These are phyloP conservation scores for Erythrocebus patas DNA, from an alignment of 2,113 vertebrate genomes.

Conservation along the genomic window DNA sequence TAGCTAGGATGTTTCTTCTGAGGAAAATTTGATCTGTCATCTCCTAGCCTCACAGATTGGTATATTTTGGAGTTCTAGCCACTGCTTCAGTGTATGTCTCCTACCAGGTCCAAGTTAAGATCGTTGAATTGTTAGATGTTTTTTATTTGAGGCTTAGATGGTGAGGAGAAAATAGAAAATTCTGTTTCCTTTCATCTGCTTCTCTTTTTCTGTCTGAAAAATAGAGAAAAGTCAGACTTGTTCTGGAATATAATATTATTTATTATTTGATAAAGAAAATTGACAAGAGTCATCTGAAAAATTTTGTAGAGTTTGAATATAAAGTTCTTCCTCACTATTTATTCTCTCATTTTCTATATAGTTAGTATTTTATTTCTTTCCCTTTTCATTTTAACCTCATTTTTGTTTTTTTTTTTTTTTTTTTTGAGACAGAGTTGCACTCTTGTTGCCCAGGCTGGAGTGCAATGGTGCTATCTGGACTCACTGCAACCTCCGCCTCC, in stretches of 20 bases:
- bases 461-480: too few species aligned
- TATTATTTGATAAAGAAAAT: not conserved
- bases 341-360: slow-evolving; percentile 1
- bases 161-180: slow-evolving; percentile 24
- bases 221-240: not conserved
- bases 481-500: too few species aligned
- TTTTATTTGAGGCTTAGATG: slow-evolving; percentile 20
- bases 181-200: slow-evolving; percentile 42
- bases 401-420: too few species aligned
- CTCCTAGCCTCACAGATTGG: not conserved
- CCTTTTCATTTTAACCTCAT: not conserved
- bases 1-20: not conserved
- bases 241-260: not conserved
- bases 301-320: not conserved
- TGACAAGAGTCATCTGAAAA: not conserved
- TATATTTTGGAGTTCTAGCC: not conserved
- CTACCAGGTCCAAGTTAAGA: not conserved
- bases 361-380: not conserved
- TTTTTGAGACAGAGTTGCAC: too few species aligned
- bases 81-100: not conserved
- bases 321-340: not conserved
- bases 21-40: not conserved
- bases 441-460: too few species aligned
- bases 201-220: slow-evolving; percentile 16
- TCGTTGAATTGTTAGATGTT: not conserved